phyloP scores from a whole-genome alignment of 2,797 vertebrate genomes.

The Iguana delicatissima region DNA sequence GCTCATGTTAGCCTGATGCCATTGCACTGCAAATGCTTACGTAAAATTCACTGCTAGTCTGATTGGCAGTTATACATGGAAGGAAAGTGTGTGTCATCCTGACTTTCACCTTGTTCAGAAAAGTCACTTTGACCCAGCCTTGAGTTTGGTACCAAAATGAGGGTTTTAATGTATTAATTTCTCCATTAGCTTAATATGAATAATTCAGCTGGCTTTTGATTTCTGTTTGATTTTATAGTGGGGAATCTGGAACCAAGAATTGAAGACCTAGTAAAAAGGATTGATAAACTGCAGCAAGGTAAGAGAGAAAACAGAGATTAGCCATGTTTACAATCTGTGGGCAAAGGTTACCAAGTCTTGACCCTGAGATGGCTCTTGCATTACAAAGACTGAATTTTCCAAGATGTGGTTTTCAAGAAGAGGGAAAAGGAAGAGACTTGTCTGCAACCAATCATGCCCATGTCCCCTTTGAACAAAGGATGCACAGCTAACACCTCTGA shows the following conservation, averaged over 20 bases:
- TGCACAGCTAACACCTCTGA: not conserved
- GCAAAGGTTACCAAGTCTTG: not conserved
- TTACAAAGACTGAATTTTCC: not conserved
- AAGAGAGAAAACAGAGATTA: not conserved
- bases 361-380: not conserved
- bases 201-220: not conserved
- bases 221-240: conserved; percentile 16
- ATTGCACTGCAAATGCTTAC: not conserved
- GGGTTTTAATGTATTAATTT: not conserved
- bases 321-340: not conserved
- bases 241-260: conserved; percentile 27
- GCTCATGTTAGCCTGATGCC: not conserved
- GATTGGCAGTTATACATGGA: not conserved
- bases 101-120: not conserved
- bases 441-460: no score
- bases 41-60: not conserved
- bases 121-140: not conserved
- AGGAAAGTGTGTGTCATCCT: not conserved
- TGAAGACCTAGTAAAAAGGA: conserved; percentile 36
- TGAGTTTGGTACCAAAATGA: not conserved
- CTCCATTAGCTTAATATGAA: not conserved
- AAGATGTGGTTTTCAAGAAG: not conserved
- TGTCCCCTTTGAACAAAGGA: not conserved
- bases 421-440: not conserved
- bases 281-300: conserved; percentile 42